A percentile compares a stretch with the other conserved stretches of the same genome.
Conservation (phyloP, 1,140 invertebrate genomes). For the Plectrocnemia conspersa region DNA sequence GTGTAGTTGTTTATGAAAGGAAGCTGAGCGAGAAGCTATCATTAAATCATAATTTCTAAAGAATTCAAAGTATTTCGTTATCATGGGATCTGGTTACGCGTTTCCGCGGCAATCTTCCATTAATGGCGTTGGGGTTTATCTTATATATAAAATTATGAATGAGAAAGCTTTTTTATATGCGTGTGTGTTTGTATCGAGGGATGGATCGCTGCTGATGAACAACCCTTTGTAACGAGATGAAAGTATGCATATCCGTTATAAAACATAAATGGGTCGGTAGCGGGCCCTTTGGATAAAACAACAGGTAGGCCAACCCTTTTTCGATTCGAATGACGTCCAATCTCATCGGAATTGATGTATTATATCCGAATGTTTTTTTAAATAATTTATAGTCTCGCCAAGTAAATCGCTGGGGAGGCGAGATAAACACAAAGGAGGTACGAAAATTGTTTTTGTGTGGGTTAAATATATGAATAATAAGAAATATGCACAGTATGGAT, state of each 20-base stretch:
- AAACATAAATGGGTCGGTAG: constrained; percentile 25
- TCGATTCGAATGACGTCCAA: no score
- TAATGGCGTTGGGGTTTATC: constrained; percentile 16
- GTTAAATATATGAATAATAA: no score
- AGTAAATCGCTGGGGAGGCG: no score
- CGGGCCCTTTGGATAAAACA: constrained; percentile 19
- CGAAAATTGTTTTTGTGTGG: no score
- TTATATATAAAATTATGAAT: constrained; percentile 25
- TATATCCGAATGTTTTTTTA: no score
- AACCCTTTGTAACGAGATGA: constrained; percentile 23
- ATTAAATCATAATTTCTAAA: constrained; percentile 5
- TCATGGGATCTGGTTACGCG: background rate
- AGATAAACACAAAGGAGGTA: no score
- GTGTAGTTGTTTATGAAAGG: no score
- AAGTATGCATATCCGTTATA: constrained; percentile 25
- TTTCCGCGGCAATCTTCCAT: background rate
- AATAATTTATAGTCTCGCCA: no score
- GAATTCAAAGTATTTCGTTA: constrained; percentile 2
- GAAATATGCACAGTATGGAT: no score
- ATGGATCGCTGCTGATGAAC: constrained; percentile 13
- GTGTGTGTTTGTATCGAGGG: constrained; percentile 14
- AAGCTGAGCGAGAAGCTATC: background rate
- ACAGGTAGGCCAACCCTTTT: constrained; percentile 23
- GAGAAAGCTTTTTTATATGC: no score
- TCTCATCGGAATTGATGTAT: no score